These are phyloP conservation scores for Drosophila neutralis DNA, from an alignment of 2,888 invertebrate genomes.

Conservation along the genomic window DNA sequence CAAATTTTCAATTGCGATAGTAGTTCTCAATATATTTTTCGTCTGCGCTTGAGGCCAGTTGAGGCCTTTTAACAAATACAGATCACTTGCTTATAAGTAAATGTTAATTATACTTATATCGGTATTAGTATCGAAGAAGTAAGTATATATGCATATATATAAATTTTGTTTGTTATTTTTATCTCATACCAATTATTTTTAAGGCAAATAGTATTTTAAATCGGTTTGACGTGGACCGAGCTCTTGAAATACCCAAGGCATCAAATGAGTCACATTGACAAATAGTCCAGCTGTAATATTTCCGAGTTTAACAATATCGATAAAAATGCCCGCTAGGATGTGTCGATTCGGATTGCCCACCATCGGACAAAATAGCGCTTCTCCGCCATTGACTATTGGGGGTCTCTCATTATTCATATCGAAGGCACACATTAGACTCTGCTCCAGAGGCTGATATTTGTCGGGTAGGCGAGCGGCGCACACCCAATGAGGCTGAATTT, in stretches of 20 bases:
- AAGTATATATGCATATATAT: no score
- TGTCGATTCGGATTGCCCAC: conserved; percentile 3
- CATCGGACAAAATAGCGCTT: conserved; percentile 38
- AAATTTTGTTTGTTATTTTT: neutral
- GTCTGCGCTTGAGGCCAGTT: no score
- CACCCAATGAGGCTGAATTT: neutral
- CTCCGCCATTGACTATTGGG: conserved; percentile 15
- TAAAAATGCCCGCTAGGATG: conserved; percentile 31
- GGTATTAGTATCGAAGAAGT: neutral
- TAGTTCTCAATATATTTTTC: neutral
- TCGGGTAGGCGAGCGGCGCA: conserved; percentile 13
- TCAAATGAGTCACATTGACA: conserved; percentile 28
- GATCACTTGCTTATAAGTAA: no score
- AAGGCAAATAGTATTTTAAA: conserved; percentile 27
- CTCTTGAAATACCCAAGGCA: conserved; percentile 42
- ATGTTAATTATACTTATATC: no score
- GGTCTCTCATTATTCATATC: neutral
- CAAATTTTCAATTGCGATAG: neutral
- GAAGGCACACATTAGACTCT: conserved; percentile 16
- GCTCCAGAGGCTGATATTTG: conserved; percentile 3
- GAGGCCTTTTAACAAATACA: no score
- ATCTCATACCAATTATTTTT: neutral
- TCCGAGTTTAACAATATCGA: neutral
- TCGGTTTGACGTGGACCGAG: conserved; percentile 16
- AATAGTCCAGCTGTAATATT: conserved; percentile 13